A percentile compares a stretch with the other conserved stretches of the same genome.
phyloP scores from a whole-genome alignment of 2,113 vertebrate genomes.

The Mus musculus region DNA sequence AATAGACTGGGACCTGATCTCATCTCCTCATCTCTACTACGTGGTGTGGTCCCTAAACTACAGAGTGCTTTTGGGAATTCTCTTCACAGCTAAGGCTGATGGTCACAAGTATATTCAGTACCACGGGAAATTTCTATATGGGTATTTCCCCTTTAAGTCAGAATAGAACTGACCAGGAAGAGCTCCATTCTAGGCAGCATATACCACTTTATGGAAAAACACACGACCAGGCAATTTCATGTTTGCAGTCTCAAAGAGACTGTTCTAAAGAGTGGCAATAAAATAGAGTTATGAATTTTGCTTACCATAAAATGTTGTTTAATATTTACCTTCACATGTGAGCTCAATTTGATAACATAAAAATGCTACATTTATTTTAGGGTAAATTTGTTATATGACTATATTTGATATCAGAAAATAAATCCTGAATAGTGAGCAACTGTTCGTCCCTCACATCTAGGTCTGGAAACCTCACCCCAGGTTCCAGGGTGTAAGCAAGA shows the following conservation, averaged over 20 bases:
- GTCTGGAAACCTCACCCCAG: conserved; percentile 15
- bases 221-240: conserved; percentile 38
- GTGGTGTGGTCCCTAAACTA: neutral
- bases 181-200: neutral
- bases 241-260: neutral
- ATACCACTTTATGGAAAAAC: neutral
- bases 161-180: neutral
- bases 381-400: neutral
- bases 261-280: neutral
- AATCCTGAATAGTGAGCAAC: conserved; percentile 8
- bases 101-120: neutral
- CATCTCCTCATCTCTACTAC: neutral
- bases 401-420: conserved; percentile 20
- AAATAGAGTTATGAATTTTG: conserved; percentile 51
- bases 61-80: neutral
- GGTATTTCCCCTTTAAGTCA: conserved; percentile 19
- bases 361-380: conserved; percentile 47
- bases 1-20: neutral
- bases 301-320: conserved; percentile 50
- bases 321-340: conserved; percentile 17
- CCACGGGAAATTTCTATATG: neutral
- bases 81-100: neutral
- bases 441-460: neutral
- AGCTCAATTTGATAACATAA: conserved; percentile 58
- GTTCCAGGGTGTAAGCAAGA: neutral